Evolutionary conservation across 2,797 vertebrate species (phyloP), one percentile per base, ranked within the genome.

Genomic region (Agapornis canus): DNA sequence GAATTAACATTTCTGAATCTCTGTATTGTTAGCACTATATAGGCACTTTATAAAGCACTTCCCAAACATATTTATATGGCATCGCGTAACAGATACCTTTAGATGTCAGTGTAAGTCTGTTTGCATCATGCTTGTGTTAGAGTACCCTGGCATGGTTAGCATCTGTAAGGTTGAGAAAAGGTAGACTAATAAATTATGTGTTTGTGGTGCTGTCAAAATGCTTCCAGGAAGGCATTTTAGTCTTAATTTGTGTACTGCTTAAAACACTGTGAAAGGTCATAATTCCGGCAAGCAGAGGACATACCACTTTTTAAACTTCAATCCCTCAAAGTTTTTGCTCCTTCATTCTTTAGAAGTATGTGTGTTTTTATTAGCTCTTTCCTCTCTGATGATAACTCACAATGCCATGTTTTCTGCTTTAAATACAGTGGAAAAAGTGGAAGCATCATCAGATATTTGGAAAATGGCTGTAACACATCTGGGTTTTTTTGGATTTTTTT

Each of bases 31-130:
- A n/a, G 4, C 18, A 29, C 52, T 72, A 59, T 7, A 6, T 13
- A 13, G 16, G 54, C 54, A 56, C 14, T 56, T 56, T 32, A 56
- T 15, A 56, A 64, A 39, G 40, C 15, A 11, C 40, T 71, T 40
- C 29, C 32, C 71, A 82, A 47, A 2, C 10, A 1, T 26, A 61
- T 39, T 63, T 17, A 0, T n/a, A 1, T 51, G 45, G 52, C 61
- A 21, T 43, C 39, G 3, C 9, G 0, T 1, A 5, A 7, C 17
- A 27, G 39, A 27, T 51, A 14, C 48, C 78, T 89, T 81, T 66
- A 86, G 83, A 60, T 92, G 81, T 92, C 75, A 66, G n/a, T 66
- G 77, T 86, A 5, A 63, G 56, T 70, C 81, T 78, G 60, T 17
- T 13, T 40, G 60, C n/a, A 27, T 66, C 1, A 1, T 8, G 49